These are phyloP conservation scores for Apodemia zela DNA, from an alignment of 2,888 invertebrate species.

Conservation along the genomic window DNA sequence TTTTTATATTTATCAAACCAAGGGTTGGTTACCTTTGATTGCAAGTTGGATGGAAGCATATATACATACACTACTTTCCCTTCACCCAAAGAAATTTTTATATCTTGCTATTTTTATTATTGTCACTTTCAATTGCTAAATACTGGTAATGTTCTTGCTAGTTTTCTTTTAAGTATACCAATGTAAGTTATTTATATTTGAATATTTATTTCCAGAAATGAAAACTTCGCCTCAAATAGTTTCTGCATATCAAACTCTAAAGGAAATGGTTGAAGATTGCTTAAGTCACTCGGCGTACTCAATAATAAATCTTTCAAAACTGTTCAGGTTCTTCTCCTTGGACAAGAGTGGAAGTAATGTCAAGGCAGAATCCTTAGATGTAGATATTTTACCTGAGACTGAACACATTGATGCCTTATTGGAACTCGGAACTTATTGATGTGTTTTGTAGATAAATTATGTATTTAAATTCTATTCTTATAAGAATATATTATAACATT, in stretches of 20 bases:
- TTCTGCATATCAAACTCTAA: constrained; percentile 81
- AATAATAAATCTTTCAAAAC: constrained; percentile 81
- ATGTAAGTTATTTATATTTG: no score
- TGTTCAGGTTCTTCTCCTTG: constrained; percentile 74
- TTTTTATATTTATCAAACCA: no score
- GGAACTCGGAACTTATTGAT: constrained; percentile 62
- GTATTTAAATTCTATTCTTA: constrained; percentile 19
- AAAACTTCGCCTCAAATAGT: constrained; percentile 70
- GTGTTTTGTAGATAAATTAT: constrained; percentile 27
- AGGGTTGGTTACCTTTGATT: no score
- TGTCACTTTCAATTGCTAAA: no score
- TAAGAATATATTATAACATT: constrained; percentile 15
- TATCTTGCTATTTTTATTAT: no score
- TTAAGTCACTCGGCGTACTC: constrained; percentile 85
- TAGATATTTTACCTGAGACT: constrained; percentile 68
- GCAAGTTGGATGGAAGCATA: no score
- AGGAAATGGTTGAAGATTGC: constrained; percentile 84
- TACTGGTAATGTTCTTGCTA: no score
- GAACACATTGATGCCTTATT: constrained; percentile 71
- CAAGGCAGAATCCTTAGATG: constrained; percentile 57
- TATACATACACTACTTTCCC: no score
- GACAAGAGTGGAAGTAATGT: constrained; percentile 50
- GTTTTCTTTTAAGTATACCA: no score
- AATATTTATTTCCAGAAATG: constrained; percentile 66
- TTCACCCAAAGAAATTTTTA: no score